Evolutionary conservation across 2,797 vertebrate species (phyloP).

Genomic region (Enteromius anoplus): DNA sequence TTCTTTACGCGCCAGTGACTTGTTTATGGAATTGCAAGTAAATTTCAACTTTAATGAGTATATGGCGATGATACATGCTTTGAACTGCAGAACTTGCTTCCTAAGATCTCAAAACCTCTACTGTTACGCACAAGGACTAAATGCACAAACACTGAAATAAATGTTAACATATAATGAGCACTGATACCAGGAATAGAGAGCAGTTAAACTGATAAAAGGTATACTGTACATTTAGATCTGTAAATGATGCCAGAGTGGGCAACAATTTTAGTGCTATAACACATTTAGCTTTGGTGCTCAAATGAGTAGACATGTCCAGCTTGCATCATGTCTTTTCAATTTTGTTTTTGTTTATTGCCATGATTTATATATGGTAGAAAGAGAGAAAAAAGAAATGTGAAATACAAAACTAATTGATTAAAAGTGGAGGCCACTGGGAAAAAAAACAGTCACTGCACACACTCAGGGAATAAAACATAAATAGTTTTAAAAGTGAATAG

Average conservation of each 20-base stretch:
- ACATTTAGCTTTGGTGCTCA: conserved; percentile 1
- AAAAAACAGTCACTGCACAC: background rate
- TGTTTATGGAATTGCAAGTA: conserved; percentile 27
- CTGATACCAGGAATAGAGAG: background rate
- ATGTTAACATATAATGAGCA: conserved; percentile 16
- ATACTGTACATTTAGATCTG: background rate
- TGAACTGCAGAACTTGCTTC: conserved; percentile 12
- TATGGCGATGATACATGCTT: background rate
- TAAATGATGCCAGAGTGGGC: background rate
- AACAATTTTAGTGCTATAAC: background rate
- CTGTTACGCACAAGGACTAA: background rate
- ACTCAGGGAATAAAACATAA: conserved; percentile 7
- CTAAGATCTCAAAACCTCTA: background rate
- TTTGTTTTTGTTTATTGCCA: background rate
- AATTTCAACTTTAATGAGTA: conserved; percentile 34
- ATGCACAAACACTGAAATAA: conserved; percentile 2
- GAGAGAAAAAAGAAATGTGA: background rate
- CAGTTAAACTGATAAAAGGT: background rate
- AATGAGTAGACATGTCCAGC: background rate
- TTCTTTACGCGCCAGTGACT: conserved; percentile 16
- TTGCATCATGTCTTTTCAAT: background rate
- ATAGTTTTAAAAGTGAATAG: background rate
- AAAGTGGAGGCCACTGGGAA: background rate
- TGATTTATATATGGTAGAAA: background rate
- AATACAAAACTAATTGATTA: background rate